Base-by-base conservation (phyloP, 2,113 vertebrate genomes). In the Stigmatopora nigra region DNA sequence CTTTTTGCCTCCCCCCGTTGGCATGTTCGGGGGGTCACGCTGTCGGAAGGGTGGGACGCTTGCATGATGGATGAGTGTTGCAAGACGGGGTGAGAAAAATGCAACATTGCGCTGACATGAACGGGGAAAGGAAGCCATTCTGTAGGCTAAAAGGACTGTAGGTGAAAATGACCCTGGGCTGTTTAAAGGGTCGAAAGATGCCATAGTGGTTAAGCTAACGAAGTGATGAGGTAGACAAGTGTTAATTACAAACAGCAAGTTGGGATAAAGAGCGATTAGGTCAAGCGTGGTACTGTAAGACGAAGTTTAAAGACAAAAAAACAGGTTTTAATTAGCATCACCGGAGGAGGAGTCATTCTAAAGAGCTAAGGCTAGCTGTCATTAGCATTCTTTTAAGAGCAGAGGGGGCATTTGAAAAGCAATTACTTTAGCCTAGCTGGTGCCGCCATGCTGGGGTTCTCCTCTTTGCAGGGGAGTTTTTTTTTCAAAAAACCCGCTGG, bases 181-280 rank as follows among this genome's bases (percentile, higher is more conserved):
- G 51, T 68, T 63, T 57, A 69, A 69, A 68, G 36, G 38, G 12
- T 15, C 41, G 22, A 61, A 45, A 83, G 75, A 81, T 72, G 79
- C 82, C 79, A 85, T 77, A 82, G 72, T 81, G 71, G 71, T 79
- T 85, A 78, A 83, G 53, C 53, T 56, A 56, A 88, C 76, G 71
- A 81, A 83, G 82, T 82, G 78, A 84, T 80, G 82, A 88, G 79
- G 81, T 61, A 82, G 68, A 78, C 80, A 72, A 86, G 86, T 84
- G 83, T 88, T 88, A 89, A 90, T 90, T 89, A 89, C 88, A 90
- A 87, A 90, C 87, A 90, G 86, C 84, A 78, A 79, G 80, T 72
- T 74, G 67, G 82, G 81, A 86, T 86, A 84, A 82, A 82, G 73
- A 86, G 72, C 83, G 88, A 89, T 88, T 85, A 89, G 84, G 85